A percentile compares a stretch with the other conserved stretches of the same genome.
Conservation (phyloP, 2,888 invertebrate species). For the Nemurella pictetii region DNA sequence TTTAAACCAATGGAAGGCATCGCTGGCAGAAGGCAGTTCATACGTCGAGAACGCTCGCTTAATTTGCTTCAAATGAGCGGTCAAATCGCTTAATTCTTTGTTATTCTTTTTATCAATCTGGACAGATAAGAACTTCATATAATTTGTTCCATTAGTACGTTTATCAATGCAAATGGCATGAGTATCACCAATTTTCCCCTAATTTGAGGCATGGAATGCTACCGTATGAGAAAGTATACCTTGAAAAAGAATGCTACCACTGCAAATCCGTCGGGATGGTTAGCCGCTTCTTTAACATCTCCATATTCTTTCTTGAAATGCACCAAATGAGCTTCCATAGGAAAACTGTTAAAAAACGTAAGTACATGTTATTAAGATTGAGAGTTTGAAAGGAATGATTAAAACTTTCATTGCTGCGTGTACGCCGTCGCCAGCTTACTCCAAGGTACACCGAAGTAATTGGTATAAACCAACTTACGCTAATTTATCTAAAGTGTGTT, state of each 20-base stretch:
- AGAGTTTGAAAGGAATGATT: background rate
- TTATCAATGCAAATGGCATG: too few relatives aligned
- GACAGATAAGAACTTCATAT: background rate
- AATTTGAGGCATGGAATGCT: too few relatives aligned
- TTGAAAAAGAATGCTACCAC: constrained; percentile 71
- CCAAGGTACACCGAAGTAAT: background rate
- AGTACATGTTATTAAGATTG: background rate
- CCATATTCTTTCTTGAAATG: constrained; percentile 74
- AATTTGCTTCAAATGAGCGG: background rate
- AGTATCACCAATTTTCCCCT: too few relatives aligned
- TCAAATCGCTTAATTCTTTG: background rate
- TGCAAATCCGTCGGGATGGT: constrained; percentile 70
- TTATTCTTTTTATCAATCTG: background rate
- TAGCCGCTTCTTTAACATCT: constrained; percentile 64
- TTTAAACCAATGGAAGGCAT: background rate
- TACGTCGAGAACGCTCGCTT: background rate
- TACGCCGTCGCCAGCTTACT: too few relatives aligned
- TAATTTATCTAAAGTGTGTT: constrained; percentile 1
- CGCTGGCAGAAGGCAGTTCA: background rate
- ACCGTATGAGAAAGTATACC: constrained; percentile 48
- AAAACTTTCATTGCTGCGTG: too few relatives aligned
- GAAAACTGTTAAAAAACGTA: constrained; percentile 57
- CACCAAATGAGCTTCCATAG: constrained; percentile 79
- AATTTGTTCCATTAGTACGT: too few relatives aligned
- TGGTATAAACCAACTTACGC: constrained; percentile 1